phyloP scores from a whole-genome alignment of 2,888 invertebrate genomes.

The Uropetala carovei region DNA sequence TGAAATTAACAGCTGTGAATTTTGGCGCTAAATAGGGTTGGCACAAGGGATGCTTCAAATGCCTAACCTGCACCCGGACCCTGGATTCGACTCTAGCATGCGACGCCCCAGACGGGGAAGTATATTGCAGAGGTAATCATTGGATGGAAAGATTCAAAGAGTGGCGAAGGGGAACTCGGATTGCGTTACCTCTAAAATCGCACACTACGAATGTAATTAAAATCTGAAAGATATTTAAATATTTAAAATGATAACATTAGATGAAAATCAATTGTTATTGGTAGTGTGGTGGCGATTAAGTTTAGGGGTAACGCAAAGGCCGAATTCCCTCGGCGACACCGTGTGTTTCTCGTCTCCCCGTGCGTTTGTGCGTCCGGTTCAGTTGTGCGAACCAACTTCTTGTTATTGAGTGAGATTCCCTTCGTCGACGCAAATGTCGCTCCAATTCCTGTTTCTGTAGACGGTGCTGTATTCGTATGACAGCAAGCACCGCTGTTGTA shows the following conservation, averaged over 20 bases:
- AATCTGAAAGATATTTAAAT: neutral
- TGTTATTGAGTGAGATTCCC: neutral
- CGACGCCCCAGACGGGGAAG: slow-evolving; percentile 93
- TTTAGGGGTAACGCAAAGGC: neutral
- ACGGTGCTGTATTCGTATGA: neutral
- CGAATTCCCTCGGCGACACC: neutral
- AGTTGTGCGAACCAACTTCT: neutral
- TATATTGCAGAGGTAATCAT: slow-evolving; percentile 92
- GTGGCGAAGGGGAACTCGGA: neutral
- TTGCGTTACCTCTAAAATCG: slow-evolving; percentile 67
- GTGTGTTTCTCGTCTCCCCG: neutral
- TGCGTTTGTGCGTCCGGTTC: neutral
- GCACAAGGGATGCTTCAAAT: slow-evolving; percentile 94
- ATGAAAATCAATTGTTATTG: neutral
- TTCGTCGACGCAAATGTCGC: neutral
- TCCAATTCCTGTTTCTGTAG: neutral
- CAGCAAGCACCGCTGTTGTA: neutral
- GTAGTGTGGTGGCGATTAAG: neutral
- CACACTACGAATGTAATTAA: neutral
- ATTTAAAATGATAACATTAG: neutral
- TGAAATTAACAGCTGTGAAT: slow-evolving; percentile 4
- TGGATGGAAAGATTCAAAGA: slow-evolving; percentile 67
- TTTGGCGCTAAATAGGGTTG: slow-evolving; percentile 80
- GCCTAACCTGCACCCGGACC: slow-evolving; percentile 88
- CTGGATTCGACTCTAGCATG: slow-evolving; percentile 93